A percentile compares a stretch with the other conserved stretches of the same genome.
Conservation (phyloP, 2,113 vertebrate genomes). For the Myotis brandtii region DNA sequence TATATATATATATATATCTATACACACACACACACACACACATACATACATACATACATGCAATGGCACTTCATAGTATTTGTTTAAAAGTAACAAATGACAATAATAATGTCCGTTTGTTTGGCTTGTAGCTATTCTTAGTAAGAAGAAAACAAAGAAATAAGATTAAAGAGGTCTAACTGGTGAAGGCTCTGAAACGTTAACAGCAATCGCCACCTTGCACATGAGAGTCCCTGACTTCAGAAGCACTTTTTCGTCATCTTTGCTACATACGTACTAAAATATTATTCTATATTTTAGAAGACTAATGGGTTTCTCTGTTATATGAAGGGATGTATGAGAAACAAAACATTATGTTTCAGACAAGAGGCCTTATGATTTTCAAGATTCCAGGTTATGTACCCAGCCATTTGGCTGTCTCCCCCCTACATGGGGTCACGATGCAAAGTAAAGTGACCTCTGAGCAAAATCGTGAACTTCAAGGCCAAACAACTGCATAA, state of each 20-base stretch:
- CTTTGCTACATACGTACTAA: slow-evolving; percentile 44
- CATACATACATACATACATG: no score
- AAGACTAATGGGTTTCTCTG: slow-evolving; percentile 30
- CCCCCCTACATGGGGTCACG: slow-evolving; percentile 49
- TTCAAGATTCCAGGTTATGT: slow-evolving; percentile 52
- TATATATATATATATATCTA: neutral
- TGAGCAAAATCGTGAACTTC: slow-evolving; percentile 65
- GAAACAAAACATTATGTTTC: slow-evolving; percentile 69
- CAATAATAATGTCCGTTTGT: neutral
- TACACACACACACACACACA: no score
- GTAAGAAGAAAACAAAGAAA: neutral
- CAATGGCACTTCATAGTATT: neutral
- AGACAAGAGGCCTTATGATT: neutral
- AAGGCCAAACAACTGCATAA: slow-evolving; percentile 77
- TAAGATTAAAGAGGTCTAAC: slow-evolving; percentile 6
- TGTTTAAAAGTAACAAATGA: slow-evolving; percentile 24
- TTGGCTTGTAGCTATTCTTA: neutral
- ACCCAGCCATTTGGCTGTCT: neutral
- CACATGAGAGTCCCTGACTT: neutral
- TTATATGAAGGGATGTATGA: neutral
- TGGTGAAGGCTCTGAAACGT: neutral
- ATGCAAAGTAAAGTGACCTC: slow-evolving; percentile 55
- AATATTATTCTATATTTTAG: slow-evolving; percentile 8
- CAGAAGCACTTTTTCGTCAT: neutral
- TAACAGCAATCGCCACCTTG: neutral